Base-by-base conservation (phyloP, 2,888 invertebrate species). In the Chrysina gloriosa region DNA sequence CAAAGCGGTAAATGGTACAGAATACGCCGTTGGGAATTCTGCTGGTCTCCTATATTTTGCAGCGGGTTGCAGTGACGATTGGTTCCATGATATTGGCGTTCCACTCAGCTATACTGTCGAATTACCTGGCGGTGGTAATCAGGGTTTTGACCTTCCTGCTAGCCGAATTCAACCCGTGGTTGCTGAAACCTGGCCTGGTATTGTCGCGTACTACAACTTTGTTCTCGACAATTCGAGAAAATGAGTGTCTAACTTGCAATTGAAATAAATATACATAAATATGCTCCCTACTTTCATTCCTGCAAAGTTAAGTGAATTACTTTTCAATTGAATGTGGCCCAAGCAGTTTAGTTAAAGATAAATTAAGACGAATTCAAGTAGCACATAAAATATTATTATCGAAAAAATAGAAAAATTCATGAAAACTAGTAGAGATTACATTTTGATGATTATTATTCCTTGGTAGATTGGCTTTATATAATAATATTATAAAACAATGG, bases 21-120 rank as follows among this genome's bases (percentile, higher is more conserved):
- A 73, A 6, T 89, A 89, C 70, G 77, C 81, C 0, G 85, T 88
- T 48, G 89, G 89, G 9, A 76, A 71, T 58, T 77, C 79, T n/a
- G 75, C 85, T 0, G 70, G 72, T 61, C 84, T 85, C 7, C 78
- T 89, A 0, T 83, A 89, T 71, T 80, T 83, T 0, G 87, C 88
- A 0, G 78, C 89, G 14, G 92, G 91, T 9, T 88, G 89, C 14
- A 86, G 90, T 72, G 89, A 89, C 76, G 91, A 92, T 74, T 92
- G 88, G 79, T 88, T 88, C 1, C 87, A 87, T 76, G 86, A 76
- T 1, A 82, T 84, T 0, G 86, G 86, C 0, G 85, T 89, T 52
- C 86, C 87, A 0, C 79, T 91, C n/a, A 77, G 88, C 0, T 90
- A 88, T 71, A 90, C 90, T 2, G 84, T 88, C 75, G 91, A 91